These are phyloP conservation scores for Chamaea fasciata DNA, from an alignment of 2,113 vertebrate genomes.

Conservation along the genomic window DNA sequence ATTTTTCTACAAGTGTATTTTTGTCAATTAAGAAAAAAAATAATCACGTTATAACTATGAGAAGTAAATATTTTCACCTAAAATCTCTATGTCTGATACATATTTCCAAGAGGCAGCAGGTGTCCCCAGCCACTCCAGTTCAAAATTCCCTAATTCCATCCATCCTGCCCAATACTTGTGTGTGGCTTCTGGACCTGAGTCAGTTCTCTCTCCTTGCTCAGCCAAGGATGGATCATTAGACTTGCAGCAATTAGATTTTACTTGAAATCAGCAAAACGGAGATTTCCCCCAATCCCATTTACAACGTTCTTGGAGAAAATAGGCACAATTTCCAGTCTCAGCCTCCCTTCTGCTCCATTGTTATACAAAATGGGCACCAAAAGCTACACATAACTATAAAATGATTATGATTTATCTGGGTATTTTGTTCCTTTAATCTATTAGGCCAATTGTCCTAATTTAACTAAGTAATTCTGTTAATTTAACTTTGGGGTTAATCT, in stretches of 20 bases:
- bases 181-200: background rate
- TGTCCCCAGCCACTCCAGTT: background rate
- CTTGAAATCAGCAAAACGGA: conserved; percentile 14
- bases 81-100: fast-evolving
- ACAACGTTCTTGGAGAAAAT: background rate
- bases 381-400: conserved; percentile 14
- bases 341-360: conserved; percentile 10
- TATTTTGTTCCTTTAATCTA: conserved; percentile 35
- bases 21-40: background rate
- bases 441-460: conserved; percentile 31
- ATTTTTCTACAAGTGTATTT: background rate
- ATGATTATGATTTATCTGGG: conserved; percentile 19
- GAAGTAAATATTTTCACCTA: background rate
- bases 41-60: background rate
- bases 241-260: conserved; percentile 9
- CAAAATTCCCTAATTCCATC: background rate
- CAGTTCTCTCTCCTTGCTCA: background rate
- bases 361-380: conserved; percentile 10
- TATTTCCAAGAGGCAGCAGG: background rate
- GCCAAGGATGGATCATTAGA: background rate
- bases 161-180: background rate
- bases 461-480: conserved; percentile 42
- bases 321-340: background rate
- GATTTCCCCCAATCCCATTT: conserved; percentile 26
- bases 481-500: conserved; percentile 50